These are phyloP conservation scores for Chaetogeoica ovagalla DNA, from an alignment of 2,888 invertebrate species.

Conservation along the genomic window DNA sequence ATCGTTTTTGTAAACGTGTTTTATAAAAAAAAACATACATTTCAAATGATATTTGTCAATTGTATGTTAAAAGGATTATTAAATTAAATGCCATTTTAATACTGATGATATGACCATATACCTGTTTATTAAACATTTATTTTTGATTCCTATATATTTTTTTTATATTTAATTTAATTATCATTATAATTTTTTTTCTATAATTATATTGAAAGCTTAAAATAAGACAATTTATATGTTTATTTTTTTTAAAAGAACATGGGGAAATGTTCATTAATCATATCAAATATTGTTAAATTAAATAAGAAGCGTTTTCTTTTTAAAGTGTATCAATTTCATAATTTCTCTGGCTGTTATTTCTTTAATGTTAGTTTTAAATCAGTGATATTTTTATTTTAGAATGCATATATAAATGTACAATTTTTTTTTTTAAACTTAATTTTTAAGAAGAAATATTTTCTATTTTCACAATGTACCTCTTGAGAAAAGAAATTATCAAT, in stretches of 20 bases:
- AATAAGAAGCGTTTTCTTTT: not conserved
- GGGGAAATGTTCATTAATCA: constrained; percentile 2
- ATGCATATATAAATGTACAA: not conserved
- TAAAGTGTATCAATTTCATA: not conserved
- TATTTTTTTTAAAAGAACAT: not conserved
- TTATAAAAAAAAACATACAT: not conserved
- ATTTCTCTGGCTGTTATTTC: not conserved
- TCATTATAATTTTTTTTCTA: not conserved
- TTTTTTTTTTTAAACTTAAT: constrained; percentile 14
- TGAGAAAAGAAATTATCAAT: not conserved
- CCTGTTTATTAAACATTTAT: not conserved
- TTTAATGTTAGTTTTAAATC: not conserved
- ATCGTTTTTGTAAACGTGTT: not conserved
- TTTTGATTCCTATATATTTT: constrained; percentile 26
- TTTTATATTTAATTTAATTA: not conserved
- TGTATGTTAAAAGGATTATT: too few relatives aligned
- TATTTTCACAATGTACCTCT: constrained; percentile 34
- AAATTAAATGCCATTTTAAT: too few relatives aligned
- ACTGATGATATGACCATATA: not conserved
- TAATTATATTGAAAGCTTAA: not conserved
- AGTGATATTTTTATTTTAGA: constrained; percentile 33
- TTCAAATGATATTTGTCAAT: too few relatives aligned
- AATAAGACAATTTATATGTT: not conserved
- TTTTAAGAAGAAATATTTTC: constrained; percentile 16
- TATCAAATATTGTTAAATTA: constrained; percentile 19